Evolutionary conservation across 2,113 vertebrate genomes (phyloP).

Genomic region (Cervus canadensis): DNA sequence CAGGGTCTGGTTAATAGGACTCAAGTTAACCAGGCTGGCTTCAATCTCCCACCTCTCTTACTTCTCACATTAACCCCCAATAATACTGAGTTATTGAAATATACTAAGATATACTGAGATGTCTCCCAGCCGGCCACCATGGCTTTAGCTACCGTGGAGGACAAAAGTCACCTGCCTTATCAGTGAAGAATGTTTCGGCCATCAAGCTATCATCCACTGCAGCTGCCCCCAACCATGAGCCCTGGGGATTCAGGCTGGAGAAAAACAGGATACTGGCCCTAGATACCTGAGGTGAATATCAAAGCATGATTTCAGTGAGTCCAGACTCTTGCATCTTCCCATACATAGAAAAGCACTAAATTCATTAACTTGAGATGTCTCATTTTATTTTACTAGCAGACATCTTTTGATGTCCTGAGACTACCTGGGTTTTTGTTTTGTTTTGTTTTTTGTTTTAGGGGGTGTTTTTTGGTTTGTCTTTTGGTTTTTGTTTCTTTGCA

Average conservation of each 20-base stretch:
- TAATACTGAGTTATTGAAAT: background rate
- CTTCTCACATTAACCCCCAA: background rate
- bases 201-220: background rate
- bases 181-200: background rate
- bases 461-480: background rate
- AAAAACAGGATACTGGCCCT: background rate
- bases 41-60: background rate
- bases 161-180: background rate
- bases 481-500: background rate
- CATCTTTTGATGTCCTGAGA: background rate
- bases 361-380: background rate
- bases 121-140: rapidly evolving
- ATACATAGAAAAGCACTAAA: background rate
- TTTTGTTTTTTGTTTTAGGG: background rate
- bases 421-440: background rate
- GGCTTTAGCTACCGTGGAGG: background rate
- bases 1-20: background rate
- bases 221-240: background rate
- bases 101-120: background rate
- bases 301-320: background rate
- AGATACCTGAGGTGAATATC: background rate
- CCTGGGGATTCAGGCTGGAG: background rate
- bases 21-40: too few species aligned
- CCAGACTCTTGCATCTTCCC: background rate
- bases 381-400: background rate